phyloP scores from a whole-genome alignment of 64 coral and sea anemone species.

The Dendrophyllia cribrosa region DNA sequence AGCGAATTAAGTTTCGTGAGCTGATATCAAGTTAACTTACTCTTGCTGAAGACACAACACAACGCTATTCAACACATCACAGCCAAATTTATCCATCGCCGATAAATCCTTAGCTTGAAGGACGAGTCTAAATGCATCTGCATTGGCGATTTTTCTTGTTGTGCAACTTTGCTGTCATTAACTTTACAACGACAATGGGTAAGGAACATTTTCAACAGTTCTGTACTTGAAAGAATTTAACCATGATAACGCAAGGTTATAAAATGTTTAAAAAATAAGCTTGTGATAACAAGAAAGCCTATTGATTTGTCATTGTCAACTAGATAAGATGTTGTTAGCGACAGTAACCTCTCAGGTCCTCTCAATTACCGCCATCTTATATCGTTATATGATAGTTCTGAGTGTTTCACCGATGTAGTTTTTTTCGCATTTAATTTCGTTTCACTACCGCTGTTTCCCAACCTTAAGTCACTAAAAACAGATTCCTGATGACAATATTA shows the following conservation, averaged over 20 bases:
- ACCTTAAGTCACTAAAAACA: too few species aligned
- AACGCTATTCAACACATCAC: too few species aligned
- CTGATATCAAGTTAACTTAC: not conserved
- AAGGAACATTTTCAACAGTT: not conserved
- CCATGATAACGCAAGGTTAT: not conserved
- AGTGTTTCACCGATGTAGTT: too few species aligned
- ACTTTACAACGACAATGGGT: slow-evolving; percentile 17
- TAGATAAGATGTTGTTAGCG: too few species aligned
- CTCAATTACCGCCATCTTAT: too few species aligned
- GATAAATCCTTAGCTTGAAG: not conserved
- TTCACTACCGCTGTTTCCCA: too few species aligned
- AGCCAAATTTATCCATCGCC: not conserved
- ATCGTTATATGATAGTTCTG: too few species aligned
- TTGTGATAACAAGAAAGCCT: too few species aligned
- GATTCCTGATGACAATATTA: too few species aligned
- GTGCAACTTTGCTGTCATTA: not conserved
- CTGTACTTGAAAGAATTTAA: not conserved
- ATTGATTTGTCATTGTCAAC: too few species aligned
- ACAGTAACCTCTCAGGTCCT: too few species aligned
- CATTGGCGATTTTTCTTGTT: not conserved
- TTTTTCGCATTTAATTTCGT: too few species aligned
- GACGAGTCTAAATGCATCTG: not conserved
- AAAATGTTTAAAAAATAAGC: not conserved
- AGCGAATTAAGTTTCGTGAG: not conserved
- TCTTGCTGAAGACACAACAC: not conserved